A percentile compares a stretch with the other conserved stretches of the same genome.
Conservation (phyloP, 2,113 vertebrate species). For the Ageneiosus marmoratus region DNA sequence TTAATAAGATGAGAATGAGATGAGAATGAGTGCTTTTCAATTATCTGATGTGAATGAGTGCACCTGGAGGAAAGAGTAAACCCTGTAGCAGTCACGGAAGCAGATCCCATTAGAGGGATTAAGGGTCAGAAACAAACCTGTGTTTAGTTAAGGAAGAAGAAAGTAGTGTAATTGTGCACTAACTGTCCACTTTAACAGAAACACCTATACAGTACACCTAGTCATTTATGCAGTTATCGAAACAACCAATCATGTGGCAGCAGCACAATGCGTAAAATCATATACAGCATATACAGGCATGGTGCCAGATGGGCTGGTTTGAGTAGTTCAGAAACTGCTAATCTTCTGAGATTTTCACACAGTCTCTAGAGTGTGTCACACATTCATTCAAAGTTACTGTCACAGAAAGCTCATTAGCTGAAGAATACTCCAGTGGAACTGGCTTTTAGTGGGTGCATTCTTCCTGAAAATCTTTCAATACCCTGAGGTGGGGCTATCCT, state of each 20-base stretch:
- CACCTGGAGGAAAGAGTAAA: slow-evolving; percentile 38
- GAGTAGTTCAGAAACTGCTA: no score
- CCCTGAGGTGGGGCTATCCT: slow-evolving; percentile 2
- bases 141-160: slow-evolving; percentile 29
- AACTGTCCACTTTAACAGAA: no score
- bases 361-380: no score
- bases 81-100: slow-evolving; percentile 2
- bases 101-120: slow-evolving; percentile 47
- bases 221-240: no score
- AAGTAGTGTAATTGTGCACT: background rate
- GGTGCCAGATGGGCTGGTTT: no score
- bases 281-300: no score
- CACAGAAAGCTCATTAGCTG: background rate
- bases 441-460: background rate
- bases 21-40: background rate
- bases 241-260: no score
- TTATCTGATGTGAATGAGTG: slow-evolving; percentile 4
- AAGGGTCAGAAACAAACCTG: slow-evolving; percentile 42
- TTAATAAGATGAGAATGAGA: background rate
- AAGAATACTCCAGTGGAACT: background rate
- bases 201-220: no score
- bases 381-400: background rate
- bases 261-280: no score
- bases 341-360: no score
- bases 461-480: background rate